phyloP scores from a whole-genome alignment of 2,113 vertebrate species.

The Petroica traversi region DNA sequence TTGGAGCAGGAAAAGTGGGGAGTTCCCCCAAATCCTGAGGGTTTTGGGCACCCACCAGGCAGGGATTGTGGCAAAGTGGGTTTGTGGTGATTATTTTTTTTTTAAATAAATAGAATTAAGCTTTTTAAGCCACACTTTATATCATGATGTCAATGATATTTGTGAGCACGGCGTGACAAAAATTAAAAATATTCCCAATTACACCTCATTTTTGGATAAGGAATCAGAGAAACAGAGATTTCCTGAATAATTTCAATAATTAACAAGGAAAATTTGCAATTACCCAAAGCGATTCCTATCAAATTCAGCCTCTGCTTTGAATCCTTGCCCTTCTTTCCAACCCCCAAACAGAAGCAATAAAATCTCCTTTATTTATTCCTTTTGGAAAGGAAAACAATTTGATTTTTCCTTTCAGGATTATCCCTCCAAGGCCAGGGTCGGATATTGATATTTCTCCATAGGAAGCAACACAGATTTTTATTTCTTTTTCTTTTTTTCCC shows the following conservation, averaged over 20 bases:
- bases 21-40: accelerated
- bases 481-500: background rate
- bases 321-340: background rate
- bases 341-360: background rate
- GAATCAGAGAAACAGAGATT: background rate
- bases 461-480: background rate
- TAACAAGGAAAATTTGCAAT: background rate
- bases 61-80: background rate
- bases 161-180: background rate
- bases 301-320: background rate
- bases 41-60: background rate
- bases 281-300: background rate
- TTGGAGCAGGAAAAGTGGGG: background rate
- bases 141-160: background rate
- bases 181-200: background rate
- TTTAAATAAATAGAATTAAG: background rate
- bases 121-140: background rate
- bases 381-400: background rate
- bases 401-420: background rate
- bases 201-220: background rate
- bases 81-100: background rate
- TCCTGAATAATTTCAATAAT: background rate
- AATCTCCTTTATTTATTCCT: background rate
- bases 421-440: background rate
- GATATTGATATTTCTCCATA: background rate